Evolutionary conservation across 2,888 invertebrate genomes (phyloP).

Genomic region (Leptura quadrifasciata): DNA sequence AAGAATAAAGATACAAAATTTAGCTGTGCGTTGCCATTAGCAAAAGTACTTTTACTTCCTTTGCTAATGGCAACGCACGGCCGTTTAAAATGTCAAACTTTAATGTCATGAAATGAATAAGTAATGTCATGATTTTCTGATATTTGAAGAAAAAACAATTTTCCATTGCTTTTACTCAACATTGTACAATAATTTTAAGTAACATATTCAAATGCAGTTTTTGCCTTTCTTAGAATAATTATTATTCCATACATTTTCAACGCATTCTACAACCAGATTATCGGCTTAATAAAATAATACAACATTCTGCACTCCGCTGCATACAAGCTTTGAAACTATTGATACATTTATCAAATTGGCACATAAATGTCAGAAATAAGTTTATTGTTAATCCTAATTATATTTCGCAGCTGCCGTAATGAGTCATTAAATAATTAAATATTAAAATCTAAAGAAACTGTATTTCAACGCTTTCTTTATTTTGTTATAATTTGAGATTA

Average conservation of each 20-base stretch:
- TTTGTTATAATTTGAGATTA: no score
- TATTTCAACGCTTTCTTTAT: background rate
- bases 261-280: background rate
- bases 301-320: background rate
- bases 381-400: background rate
- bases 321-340: background rate
- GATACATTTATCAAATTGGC: background rate
- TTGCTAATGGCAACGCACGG: no score
- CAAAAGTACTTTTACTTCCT: no score
- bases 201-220: background rate
- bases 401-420: background rate
- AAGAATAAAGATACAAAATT: no score
- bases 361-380: background rate
- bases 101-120: no score
- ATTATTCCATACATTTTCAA: background rate
- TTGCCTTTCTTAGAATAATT: background rate
- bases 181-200: background rate
- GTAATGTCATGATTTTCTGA: no score
- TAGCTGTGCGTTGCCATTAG: no score
- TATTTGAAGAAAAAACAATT: no score
- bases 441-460: background rate
- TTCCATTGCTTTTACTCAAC: background rate
- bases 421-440: background rate
- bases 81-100: no score
- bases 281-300: slow-evolving; percentile 3